Percentiles rank a stretch among this genome's conserved stretches.
Evolutionary conservation across 2,888 invertebrate genomes (phyloP).

Genomic region (Dendrolimus houi): DNA sequence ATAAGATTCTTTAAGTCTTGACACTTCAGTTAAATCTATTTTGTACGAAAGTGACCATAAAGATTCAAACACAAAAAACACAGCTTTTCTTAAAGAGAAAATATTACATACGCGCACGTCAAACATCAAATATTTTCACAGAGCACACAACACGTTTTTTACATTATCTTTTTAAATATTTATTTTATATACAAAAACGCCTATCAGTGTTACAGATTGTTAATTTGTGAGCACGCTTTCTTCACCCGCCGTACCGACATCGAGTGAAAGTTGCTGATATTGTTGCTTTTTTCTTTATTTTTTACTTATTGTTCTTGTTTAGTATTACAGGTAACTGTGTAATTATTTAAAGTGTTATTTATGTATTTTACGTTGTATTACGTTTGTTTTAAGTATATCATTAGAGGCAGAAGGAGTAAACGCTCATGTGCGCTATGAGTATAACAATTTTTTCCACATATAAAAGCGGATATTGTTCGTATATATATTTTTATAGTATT

Average conservation of each 20-base stretch:
- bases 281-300: not conserved
- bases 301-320: not conserved
- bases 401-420: not conserved
- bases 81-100: not conserved
- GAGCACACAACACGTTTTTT: not conserved
- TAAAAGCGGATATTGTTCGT: no score
- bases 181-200: constrained; percentile 10
- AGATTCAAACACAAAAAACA: not conserved
- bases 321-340: not conserved
- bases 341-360: not conserved
- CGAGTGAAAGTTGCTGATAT: not conserved
- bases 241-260: constrained; percentile 22
- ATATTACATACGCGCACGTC: not conserved
- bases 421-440: not conserved
- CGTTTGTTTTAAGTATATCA: not conserved
- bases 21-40: no score
- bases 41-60: no score
- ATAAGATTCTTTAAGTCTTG: no score
- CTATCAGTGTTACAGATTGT: constrained; percentile 55
- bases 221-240: constrained; percentile 69
- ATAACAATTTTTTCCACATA: no score
- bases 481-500: no score
- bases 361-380: not conserved
- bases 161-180: not conserved
- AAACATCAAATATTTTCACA: not conserved